A percentile compares a stretch with the other conserved stretches of the same genome.
Evolutionary conservation across 2,888 invertebrate species (phyloP).

Genomic region (Lasius fuliginosus): DNA sequence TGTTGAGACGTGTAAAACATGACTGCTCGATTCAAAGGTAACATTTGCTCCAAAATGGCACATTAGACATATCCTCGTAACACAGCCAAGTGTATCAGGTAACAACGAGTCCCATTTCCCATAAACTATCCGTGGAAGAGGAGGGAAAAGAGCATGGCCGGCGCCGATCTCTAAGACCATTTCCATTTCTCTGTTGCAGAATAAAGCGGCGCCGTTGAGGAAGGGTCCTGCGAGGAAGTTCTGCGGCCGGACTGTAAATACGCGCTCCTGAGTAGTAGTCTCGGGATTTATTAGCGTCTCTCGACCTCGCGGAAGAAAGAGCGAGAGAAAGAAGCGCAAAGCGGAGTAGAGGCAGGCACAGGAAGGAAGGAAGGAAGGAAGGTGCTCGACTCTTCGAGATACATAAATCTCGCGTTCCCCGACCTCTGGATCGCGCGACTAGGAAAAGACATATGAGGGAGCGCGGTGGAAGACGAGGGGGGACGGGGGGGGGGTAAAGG

Average conservation of each 20-base stretch:
- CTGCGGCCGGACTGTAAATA: conserved; percentile 71
- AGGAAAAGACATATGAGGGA: conserved; percentile 65
- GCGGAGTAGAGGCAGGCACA: conserved; percentile 36
- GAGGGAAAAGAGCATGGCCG: conserved; percentile 51
- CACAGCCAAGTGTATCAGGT: not conserved
- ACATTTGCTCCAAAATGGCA: not conserved
- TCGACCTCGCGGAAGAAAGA: conserved; percentile 54
- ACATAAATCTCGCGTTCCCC: conserved; percentile 72
- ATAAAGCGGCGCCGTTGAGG: conserved; percentile 57
- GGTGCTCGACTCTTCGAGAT: conserved; percentile 66
- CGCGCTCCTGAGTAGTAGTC: conserved; percentile 69
- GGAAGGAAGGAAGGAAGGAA: conserved; percentile 47
- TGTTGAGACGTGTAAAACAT: not conserved
- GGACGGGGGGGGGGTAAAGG: not conserved
- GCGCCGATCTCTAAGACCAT: conserved; percentile 66
- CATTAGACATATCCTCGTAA: not conserved
- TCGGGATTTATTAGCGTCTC: conserved; percentile 77
- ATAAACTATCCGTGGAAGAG: not conserved
- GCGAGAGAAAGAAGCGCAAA: conserved; percentile 39
- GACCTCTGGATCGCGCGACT: conserved; percentile 69
- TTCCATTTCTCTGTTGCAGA: conserved; percentile 77
- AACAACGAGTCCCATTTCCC: not conserved
- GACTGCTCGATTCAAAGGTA: not conserved
- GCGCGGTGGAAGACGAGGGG: not conserved
- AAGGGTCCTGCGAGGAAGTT: conserved; percentile 56